These are phyloP conservation scores for Reticulitermes lucifugus DNA, from an alignment of 2,888 invertebrate genomes.

Conservation along the genomic window DNA sequence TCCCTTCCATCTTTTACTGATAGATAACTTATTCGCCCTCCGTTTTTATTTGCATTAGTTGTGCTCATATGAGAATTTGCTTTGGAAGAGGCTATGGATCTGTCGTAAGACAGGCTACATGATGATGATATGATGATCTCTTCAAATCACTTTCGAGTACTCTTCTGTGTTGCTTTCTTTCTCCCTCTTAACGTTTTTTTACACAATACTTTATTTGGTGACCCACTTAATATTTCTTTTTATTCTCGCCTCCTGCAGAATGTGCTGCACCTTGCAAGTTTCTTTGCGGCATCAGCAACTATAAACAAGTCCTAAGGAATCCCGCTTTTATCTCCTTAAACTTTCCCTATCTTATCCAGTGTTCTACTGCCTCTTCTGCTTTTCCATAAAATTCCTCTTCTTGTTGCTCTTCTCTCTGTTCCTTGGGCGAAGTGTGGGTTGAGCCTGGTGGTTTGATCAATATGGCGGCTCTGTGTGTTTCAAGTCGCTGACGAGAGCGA, in stretches of 20 bases:
- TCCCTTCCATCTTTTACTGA: too few species aligned
- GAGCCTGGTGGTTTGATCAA: not conserved
- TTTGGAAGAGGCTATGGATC: too few species aligned
- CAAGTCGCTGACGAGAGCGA: slow-evolving; percentile 14
- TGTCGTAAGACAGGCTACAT: too few species aligned
- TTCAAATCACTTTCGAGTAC: not conserved
- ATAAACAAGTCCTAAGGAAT: not conserved
- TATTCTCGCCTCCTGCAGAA: not conserved
- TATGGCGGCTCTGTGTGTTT: not conserved
- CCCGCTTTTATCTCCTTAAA: slow-evolving; percentile 3
- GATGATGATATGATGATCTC: too few species aligned
- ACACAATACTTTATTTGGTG: too few species aligned
- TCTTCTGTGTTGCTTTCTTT: not conserved
- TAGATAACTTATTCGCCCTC: too few species aligned
- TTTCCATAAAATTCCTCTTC: slow-evolving; percentile 6
- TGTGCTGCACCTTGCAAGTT: not conserved
- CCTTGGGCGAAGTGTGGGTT: not conserved
- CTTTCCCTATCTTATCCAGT: slow-evolving; percentile 22
- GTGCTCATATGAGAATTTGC: too few species aligned
- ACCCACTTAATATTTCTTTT: too few species aligned
- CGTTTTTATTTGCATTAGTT: too few species aligned
- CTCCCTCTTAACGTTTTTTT: not conserved
- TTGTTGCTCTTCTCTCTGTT: not conserved
- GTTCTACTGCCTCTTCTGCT: not conserved
- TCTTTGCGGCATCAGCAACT: not conserved